Base-by-base conservation (phyloP, 2,797 vertebrate genomes). In the Carapus acus region DNA sequence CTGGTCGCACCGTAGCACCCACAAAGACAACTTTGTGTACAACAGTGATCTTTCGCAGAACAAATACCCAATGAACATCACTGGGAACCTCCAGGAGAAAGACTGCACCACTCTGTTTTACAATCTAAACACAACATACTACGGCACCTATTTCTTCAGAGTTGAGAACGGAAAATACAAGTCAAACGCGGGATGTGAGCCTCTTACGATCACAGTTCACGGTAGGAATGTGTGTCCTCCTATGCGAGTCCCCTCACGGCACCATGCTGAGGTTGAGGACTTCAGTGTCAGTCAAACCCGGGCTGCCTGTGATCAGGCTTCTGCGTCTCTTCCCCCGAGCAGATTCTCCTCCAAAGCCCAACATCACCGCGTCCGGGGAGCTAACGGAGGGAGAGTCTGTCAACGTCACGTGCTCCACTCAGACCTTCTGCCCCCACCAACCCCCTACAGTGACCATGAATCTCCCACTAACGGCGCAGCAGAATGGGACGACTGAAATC, bases 21-120 rank as follows among this genome's bases (percentile, higher is more conserved):
- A n/a, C n/a, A 82, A 60, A 61, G 19, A 7, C 0, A 2, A 6
- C 4, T 5, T 9, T 29, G 50, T 75, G 3, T 76, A 61, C 38
- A 71, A 78, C 46, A 61, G 70, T 4, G 72, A 45, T 8, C 0
- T 0, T 2, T 2, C 9, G 20, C 2, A 0, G 0, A 62, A 22
- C 4, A 16, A 0, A 0, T 73, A 59, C 48, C 29, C 43, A 36
- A 62, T 77, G 43, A 27, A 21, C 0, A 48, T 86, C 0, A 58
- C 45, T 22, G 81, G 81, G 69, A 14, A 77, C 29, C 55, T 81
- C 37, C 17, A 0, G 1, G 6, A 71, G 66, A 67, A 18, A 6
- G 50, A 79, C 37, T 87, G 84, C 76, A 79, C 66, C 29, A 80
- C 76, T 15, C 6, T 82, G 9, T 76, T 87, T 41, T 62, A 41